Percentiles rank a stretch among this genome's conserved stretches.
phyloP scores from a whole-genome alignment of 1,140 invertebrate genomes.

The Leguminivora glycinivorella region DNA sequence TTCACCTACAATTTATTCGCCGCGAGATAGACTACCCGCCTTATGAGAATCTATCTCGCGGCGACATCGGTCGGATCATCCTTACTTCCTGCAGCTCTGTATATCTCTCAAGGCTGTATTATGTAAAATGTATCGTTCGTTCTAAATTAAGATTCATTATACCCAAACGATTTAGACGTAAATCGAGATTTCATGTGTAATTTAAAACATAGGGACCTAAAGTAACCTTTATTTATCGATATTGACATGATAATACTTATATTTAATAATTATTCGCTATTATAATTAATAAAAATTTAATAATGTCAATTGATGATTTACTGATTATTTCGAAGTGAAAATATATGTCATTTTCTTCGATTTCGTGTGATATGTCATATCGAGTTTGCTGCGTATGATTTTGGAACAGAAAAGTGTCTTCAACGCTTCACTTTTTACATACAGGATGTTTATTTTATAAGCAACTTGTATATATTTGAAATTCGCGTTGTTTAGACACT shows the following conservation, averaged over 20 bases:
- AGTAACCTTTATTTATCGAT: slow-evolving; percentile 6
- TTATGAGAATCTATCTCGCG: too few species aligned
- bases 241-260: slow-evolving; percentile 7
- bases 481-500: too few species aligned
- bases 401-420: too few species aligned
- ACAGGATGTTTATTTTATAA: too few species aligned
- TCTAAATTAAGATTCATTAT: background rate
- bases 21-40: too few species aligned
- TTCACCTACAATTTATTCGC: too few species aligned
- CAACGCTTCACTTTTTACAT: too few species aligned
- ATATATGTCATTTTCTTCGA: too few species aligned
- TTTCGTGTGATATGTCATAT: too few species aligned
- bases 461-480: too few species aligned
- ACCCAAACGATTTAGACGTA: background rate
- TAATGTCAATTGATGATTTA: slow-evolving; percentile 8
- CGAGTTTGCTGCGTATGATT: too few species aligned
- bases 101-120: background rate
- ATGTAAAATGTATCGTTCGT: background rate
- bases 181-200: background rate
- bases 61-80: too few species aligned
- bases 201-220: slow-evolving; percentile 21
- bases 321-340: background rate
- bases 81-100: background rate
- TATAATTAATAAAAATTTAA: background rate
- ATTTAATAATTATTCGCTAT: background rate